Conservation (phyloP, 1,140 invertebrate species). For the Polypedilum vanderplanki region DNA sequence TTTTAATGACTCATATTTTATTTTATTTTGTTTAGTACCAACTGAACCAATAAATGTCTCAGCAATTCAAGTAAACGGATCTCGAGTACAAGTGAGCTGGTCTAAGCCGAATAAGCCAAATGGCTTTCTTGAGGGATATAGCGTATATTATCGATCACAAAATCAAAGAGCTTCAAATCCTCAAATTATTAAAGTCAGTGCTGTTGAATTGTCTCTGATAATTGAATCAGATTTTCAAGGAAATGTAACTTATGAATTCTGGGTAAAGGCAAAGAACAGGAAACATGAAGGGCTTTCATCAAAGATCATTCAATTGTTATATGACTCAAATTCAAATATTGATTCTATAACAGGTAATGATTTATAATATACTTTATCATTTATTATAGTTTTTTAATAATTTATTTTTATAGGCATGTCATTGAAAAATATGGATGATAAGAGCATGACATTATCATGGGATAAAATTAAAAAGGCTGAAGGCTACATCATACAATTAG, state of each 20-base stretch:
- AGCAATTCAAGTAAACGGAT: conserved; percentile 55
- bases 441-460: conserved; percentile 55
- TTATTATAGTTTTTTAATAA: too few relatives aligned
- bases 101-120: conserved; percentile 54
- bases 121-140: conserved; percentile 57
- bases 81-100: conserved; percentile 60
- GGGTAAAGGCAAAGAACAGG: conserved; percentile 61
- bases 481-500: conserved; percentile 52
- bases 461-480: conserved; percentile 50
- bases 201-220: conserved; percentile 45
- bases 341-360: conserved; percentile 46
- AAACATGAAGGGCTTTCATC: conserved; percentile 53
- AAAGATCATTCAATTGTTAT: conserved; percentile 48
- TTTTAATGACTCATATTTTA: conserved; percentile 24
- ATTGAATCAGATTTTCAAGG: conserved; percentile 53
- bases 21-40: conserved; percentile 48
- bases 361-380: too few relatives aligned
- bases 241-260: conserved; percentile 62
- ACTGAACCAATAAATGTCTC: conserved; percentile 57
- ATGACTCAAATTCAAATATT: conserved; percentile 56
- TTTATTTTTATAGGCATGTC: conserved; percentile 43
- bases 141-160: conserved; percentile 47
- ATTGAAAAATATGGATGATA: conserved; percentile 46
- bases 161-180: conserved; percentile 38
- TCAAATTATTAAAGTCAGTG: conserved; percentile 43